These are phyloP conservation scores for Erpobdella octoculata DNA, from an alignment of 2,888 invertebrate genomes.

Conservation along the genomic window DNA sequence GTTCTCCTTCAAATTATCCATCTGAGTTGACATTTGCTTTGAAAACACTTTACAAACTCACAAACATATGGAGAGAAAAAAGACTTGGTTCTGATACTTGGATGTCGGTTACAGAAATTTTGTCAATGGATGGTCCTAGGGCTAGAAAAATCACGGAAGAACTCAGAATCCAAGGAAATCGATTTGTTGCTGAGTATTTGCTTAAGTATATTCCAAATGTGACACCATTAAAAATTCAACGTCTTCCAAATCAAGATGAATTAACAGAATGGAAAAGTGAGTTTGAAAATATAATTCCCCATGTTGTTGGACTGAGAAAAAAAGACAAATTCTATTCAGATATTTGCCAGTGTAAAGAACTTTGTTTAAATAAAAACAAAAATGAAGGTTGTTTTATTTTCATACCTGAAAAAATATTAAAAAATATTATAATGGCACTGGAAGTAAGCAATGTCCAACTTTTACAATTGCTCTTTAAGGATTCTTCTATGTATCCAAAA, in stretches of 20 bases:
- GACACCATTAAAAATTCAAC: constrained; percentile 37
- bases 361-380: background rate
- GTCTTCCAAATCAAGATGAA: background rate
- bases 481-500: constrained; percentile 40
- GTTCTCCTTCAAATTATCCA: background rate
- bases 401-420: background rate
- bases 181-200: constrained; percentile 41
- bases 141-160: constrained; percentile 41
- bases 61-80: constrained; percentile 9
- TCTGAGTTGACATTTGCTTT: constrained; percentile 3
- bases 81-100: constrained; percentile 17
- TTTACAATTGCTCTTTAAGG: constrained; percentile 1
- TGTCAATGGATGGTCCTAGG: background rate
- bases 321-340: constrained; percentile 11
- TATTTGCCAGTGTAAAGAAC: background rate
- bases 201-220: constrained; percentile 38
- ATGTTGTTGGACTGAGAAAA: background rate
- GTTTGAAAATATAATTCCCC: background rate
- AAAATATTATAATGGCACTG: background rate
- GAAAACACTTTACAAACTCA: background rate
- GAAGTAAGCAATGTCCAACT: background rate
- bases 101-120: background rate
- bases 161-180: constrained; percentile 42
- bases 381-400: background rate
- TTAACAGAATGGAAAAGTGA: background rate